Conservation (phyloP, 2,797 vertebrate genomes). For the Trachurus trachurus region DNA sequence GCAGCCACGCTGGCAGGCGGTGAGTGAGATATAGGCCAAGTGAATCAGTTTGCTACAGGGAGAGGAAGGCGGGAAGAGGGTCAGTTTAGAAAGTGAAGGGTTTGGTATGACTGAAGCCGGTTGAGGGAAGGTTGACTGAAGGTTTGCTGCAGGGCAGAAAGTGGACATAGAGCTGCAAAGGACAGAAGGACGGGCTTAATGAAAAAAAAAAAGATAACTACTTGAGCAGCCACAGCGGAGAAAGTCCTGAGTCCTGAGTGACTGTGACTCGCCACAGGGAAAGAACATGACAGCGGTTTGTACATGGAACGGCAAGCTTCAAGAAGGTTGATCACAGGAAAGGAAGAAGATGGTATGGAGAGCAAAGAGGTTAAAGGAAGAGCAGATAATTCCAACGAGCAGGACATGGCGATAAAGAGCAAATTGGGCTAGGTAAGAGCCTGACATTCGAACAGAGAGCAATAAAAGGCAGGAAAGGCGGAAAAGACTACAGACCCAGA, state of each 20-base stretch:
- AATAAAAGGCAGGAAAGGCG: not conserved
- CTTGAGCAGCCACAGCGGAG: conserved; percentile 8
- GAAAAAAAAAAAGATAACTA: conserved; percentile 29
- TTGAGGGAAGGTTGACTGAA: conserved; percentile 66
- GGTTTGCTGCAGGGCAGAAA: conserved; percentile 61
- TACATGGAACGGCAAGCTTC: conserved; percentile 15
- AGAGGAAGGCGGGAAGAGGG: conserved; percentile 44
- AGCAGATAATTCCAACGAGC: not conserved
- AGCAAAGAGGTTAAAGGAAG: not conserved
- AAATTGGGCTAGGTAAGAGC: conserved; percentile 18
- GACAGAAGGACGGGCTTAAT: conserved; percentile 40
- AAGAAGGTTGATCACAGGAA: conserved; percentile 15
- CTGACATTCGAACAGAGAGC: conserved; percentile 1
- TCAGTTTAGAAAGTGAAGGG: conserved; percentile 52
- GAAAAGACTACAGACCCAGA: conserved; percentile 17
- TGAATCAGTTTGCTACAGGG: conserved; percentile 69
- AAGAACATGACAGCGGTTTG: conserved; percentile 19
- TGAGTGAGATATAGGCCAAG: conserved; percentile 64
- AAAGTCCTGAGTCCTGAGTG: conserved; percentile 43
- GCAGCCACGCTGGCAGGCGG: conserved; percentile 34
- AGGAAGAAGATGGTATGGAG: not conserved
- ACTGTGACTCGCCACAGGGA: conserved; percentile 28
- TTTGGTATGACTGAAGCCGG: conserved; percentile 48
- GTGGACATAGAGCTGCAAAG: conserved; percentile 41
- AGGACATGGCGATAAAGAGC: not conserved